Percentiles rank a stretch among this genome's conserved stretches.
Evolutionary conservation across 1,140 invertebrate genomes (phyloP).

Genomic region (Dendrolimus kikuchii): DNA sequence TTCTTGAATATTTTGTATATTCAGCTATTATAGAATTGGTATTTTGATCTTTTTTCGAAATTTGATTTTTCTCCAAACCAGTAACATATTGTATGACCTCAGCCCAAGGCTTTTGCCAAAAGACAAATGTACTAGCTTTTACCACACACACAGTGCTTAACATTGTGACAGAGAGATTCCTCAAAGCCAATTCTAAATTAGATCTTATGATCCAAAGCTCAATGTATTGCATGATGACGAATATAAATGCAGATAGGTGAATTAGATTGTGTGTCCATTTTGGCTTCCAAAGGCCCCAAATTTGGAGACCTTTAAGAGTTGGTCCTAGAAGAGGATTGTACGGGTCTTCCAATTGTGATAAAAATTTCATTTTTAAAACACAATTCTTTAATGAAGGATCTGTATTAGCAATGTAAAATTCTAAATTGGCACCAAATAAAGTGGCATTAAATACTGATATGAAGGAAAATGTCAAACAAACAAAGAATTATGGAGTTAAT

Average conservation of each 20-base stretch:
- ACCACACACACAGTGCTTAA: constrained; percentile 46
- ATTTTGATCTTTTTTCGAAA: constrained; percentile 20
- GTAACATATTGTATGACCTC: constrained; percentile 38
- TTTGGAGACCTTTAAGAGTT: constrained; percentile 36
- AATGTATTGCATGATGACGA: constrained; percentile 47
- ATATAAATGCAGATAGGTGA: constrained; percentile 35
- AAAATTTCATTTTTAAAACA: not conserved
- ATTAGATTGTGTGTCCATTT: constrained; percentile 22
- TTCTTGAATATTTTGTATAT: constrained; percentile 46
- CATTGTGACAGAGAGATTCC: constrained; percentile 51
- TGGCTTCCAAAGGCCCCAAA: constrained; percentile 46
- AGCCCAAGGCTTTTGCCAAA: constrained; percentile 43
- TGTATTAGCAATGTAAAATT: too few relatives aligned
- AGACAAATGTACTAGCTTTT: constrained; percentile 44
- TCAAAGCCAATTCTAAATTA: constrained; percentile 33
- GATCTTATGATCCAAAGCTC: constrained; percentile 46
- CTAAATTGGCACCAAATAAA: too few relatives aligned
- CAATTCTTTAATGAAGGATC: not conserved
- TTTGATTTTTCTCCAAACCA: constrained; percentile 31
- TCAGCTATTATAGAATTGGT: constrained; percentile 24
- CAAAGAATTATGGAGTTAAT: too few relatives aligned
- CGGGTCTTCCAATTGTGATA: constrained; percentile 26
- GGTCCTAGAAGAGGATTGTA: constrained; percentile 40
- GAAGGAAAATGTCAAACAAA: too few relatives aligned
- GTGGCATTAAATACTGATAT: too few relatives aligned